phyloP scores from a whole-genome alignment of 2,797 vertebrate genomes.

The Lithobates pipiens region DNA sequence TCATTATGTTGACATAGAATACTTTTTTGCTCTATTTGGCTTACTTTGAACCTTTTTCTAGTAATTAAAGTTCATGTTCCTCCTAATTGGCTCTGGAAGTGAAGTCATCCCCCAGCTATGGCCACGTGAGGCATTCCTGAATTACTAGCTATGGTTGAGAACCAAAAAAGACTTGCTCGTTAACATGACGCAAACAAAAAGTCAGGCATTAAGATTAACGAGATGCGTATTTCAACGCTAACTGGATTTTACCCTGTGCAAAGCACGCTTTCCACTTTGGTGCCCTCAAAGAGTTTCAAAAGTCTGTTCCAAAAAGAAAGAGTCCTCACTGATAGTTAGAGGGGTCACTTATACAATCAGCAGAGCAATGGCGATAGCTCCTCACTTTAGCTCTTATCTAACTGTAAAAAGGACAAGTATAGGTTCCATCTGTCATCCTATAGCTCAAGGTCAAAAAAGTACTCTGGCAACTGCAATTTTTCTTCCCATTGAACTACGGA shows the following conservation, averaged over 20 bases:
- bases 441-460: not conserved
- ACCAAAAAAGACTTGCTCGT: not conserved
- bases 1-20: conserved; percentile 11
- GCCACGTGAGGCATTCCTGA: not conserved
- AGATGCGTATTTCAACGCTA: not conserved
- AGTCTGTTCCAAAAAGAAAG: not conserved
- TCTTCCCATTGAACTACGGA: not conserved
- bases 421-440: not conserved
- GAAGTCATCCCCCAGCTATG: not conserved
- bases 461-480: not conserved
- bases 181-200: not conserved
- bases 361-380: not conserved
- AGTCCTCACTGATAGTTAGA: too few relatives aligned
- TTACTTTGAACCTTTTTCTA: not conserved
- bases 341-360: too few relatives aligned
- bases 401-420: not conserved
- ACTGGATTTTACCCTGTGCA: not conserved
- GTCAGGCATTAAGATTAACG: not conserved
- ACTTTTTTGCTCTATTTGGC: not conserved
- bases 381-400: not conserved
- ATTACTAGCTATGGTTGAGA: not conserved
- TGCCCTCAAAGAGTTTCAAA: not conserved
- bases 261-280: not conserved
- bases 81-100: conserved; percentile 1
- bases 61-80: not conserved